These are phyloP conservation scores for Chymomyza fuscimana DNA, from an alignment of 2,888 invertebrate species.

Conservation along the genomic window DNA sequence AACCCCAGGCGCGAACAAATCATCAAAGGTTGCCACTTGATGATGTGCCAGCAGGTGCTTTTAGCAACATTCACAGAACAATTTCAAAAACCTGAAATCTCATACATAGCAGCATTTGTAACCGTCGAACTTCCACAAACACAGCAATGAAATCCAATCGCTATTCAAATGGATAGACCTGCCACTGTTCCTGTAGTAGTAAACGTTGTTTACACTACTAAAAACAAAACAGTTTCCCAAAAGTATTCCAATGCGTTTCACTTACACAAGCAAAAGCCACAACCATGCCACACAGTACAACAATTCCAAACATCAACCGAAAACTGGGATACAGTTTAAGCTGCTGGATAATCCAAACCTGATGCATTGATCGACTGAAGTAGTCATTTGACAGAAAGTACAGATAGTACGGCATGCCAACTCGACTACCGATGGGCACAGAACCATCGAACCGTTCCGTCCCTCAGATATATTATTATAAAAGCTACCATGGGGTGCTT, in stretches of 20 bases:
- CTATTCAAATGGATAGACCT: slow-evolving; percentile 5
- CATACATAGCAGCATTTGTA: slow-evolving; percentile 16
- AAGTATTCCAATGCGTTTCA: slow-evolving; percentile 47
- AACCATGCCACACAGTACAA: slow-evolving; percentile 22
- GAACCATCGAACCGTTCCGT: neutral
- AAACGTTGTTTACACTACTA: neutral
- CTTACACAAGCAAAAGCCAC: slow-evolving; percentile 45
- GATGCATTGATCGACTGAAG: too few species aligned
- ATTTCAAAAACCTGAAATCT: slow-evolving; percentile 28
- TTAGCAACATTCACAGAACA: slow-evolving; percentile 35
- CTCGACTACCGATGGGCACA: neutral
- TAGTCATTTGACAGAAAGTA: slow-evolving; percentile 13
- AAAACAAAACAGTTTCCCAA: slow-evolving; percentile 1
- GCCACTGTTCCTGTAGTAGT: neutral
- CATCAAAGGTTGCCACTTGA: slow-evolving; percentile 4
- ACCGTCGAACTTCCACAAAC: neutral
- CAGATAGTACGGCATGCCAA: slow-evolving; percentile 35
- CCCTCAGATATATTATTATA: too few species aligned
- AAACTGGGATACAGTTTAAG: neutral
- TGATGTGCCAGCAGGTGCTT: slow-evolving; percentile 16
- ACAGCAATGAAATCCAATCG: slow-evolving; percentile 33
- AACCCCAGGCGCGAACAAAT: slow-evolving; percentile 4
- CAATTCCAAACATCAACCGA: slow-evolving; percentile 9
- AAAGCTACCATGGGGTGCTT: slow-evolving; percentile 30
- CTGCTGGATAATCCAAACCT: too few species aligned